Conservation (phyloP, 37 sponge, comb jelly and placozoan species). For the Tethya wilhelma region DNA sequence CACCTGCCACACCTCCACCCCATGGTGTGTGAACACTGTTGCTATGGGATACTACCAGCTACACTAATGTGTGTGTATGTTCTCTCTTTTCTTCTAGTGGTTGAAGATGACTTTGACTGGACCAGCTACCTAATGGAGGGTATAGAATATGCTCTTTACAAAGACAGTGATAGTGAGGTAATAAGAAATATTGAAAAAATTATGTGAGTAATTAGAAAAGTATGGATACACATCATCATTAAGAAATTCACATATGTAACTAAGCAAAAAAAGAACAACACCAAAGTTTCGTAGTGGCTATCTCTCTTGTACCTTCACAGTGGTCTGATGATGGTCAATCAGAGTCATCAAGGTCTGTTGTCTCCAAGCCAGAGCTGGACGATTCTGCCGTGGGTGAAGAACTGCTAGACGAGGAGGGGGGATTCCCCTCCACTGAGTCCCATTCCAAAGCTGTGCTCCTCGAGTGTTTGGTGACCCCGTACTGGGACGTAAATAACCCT, state of each 20-base stretch:
- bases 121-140: constrained; percentile 64
- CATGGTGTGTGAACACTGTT: too few species aligned
- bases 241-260: too few species aligned
- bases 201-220: background rate
- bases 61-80: background rate
- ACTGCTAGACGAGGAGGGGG: background rate
- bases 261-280: too few species aligned
- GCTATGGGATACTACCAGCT: too few species aligned
- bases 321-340: constrained; percentile 19
- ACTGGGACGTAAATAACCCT: constrained; percentile 45
- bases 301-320: background rate
- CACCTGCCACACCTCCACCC: background rate
- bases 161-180: constrained; percentile 9
- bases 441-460: constrained; percentile 20
- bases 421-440: background rate
- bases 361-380: background rate
- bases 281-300: too few species aligned
- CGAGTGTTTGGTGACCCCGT: constrained; percentile 31
- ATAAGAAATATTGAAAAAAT: background rate
- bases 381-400: constrained; percentile 47
- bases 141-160: constrained; percentile 30
- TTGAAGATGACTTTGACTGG: constrained; percentile 59
- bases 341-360: background rate
- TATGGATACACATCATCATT: too few species aligned
- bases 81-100: background rate